Percentiles rank a stretch among this genome's conserved stretches.
phyloP scores from a whole-genome alignment of 1,140 invertebrate species.

The Micrasema longulum region DNA sequence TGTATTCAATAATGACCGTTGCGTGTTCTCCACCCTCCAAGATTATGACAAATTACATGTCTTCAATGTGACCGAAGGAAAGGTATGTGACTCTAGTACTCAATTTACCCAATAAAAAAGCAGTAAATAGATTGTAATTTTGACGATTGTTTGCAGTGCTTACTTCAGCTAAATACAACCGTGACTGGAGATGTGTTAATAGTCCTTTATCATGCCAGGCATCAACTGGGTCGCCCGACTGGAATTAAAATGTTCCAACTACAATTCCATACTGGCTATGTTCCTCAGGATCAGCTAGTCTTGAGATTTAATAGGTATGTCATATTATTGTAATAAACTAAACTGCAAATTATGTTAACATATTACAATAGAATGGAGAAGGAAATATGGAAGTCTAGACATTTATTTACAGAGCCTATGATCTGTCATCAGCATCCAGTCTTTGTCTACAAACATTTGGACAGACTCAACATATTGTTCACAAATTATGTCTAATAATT shows the following conservation, averaged over 20 bases:
- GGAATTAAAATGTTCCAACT: constrained; percentile 90
- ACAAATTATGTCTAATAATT: no score
- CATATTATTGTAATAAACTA: no score
- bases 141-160: constrained; percentile 54
- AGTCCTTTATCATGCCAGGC: constrained; percentile 86
- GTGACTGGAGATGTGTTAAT: constrained; percentile 89
- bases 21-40: constrained; percentile 84
- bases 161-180: constrained; percentile 62
- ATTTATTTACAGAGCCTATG: no score
- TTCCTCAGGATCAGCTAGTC: constrained; percentile 78
- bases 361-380: no score
- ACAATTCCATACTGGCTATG: constrained; percentile 90
- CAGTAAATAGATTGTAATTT: background rate
- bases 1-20: constrained; percentile 88
- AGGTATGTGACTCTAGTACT: constrained; percentile 64
- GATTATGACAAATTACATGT: constrained; percentile 91
- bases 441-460: no score
- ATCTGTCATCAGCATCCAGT: no score
- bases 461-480: no score
- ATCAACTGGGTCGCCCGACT: constrained; percentile 85
- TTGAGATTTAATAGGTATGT: constrained; percentile 80
- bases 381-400: no score
- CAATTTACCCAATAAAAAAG: background rate
- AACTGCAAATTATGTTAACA: no score
- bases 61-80: constrained; percentile 82